Evolutionary conservation across 2,113 vertebrate genomes (phyloP), one percentile per base, ranked within the genome.

Genomic region (Scomber japonicus): DNA sequence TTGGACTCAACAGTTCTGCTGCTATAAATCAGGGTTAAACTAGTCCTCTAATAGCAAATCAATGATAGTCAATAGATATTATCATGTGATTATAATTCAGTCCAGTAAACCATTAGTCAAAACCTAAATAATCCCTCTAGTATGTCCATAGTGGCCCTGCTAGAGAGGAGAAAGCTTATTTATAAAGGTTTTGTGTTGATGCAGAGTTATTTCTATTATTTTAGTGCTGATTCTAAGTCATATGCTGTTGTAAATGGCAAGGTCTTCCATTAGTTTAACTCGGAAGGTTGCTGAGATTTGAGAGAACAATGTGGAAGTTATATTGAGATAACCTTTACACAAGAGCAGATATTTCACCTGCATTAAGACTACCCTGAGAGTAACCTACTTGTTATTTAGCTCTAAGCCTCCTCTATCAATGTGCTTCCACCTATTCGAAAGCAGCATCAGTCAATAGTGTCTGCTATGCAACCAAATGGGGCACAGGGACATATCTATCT

Each of bases 271-370:
- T 87, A 89, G 87, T 80, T 86, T 81, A 89, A 90, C 85, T 21
- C 87, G 80, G 80, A 62, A 87, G 80, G 80, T 83, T 64, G 85
- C 82, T 74, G 65, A 83, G 82, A 87, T 81, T 86, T 88, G 78
- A 87, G 75, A 78, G 80, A 77, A 87, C 86, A 88, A 77, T 74
- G 78, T 11, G 64, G 82, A 92, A 92, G 90, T 93, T 94, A 92
- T 94, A 94, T 93, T 92, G 90, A 84, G 85, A 89, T 95, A 94
- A 95, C 95, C 95, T 96, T 95, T 95, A 93, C 87, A 87, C 90
- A 77, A 83, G 80, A 87, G 87, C 62, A 93, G 91, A 94, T 95
- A 95, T 94, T 94, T 95, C 94, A 95, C 88, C 78, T 71, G 86
- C 78, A 84, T 89, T 90, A 88, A 74, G 87, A 92, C 92, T 91